Base-by-base conservation (phyloP, 2,113 vertebrate species). In the Zosterops hypoxanthus region DNA sequence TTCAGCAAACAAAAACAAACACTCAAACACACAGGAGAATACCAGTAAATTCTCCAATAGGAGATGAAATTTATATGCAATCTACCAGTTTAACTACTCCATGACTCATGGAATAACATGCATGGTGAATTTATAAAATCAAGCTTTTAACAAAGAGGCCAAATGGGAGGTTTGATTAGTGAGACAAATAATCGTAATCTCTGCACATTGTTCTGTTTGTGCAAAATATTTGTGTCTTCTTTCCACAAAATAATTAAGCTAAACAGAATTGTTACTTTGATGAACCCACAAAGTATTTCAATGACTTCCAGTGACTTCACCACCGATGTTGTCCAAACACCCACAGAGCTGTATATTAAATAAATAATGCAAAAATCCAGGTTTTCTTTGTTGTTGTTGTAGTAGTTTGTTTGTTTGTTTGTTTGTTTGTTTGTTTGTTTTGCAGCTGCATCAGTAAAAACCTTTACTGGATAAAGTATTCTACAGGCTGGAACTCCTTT, bases 101-200 rank as follows among this genome's bases (percentile, higher is more conserved):
- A 21, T 95, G 63, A 79, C 76, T 87, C 86, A 66, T 47, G 64
- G 63, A 88, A 82, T 86, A 70, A 64, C 52, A 81, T 60, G n/a
- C 50, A 65, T 36, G 36, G 69, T 41, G 36, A 34, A 28, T 88
- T 93, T 86, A 76, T 88, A 90, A 91, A 94, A 68, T 92, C 59
- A 85, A 82, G 52, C 61, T 90, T 93, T 56, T 64, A 55, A 59
- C 14, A 90, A 78, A 68, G 55, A 95, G 61, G n/a, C n/a, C 88
- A 92, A 46, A 92, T 86, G 28, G 36, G 64, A 92, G 14, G 71
- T 94, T 88, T 95, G 72, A 91, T 89, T 83, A 85, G 56, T 44
- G 82, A 68, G 36, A 21, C n/a, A 84, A 90, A 80, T 77, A 49
- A 44, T 57, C 73, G 46, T 82, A 88, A 88, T 87, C 59, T 69